Conservation (phyloP, 2,113 vertebrate genomes). For the Melanotaenia duboulayi region DNA sequence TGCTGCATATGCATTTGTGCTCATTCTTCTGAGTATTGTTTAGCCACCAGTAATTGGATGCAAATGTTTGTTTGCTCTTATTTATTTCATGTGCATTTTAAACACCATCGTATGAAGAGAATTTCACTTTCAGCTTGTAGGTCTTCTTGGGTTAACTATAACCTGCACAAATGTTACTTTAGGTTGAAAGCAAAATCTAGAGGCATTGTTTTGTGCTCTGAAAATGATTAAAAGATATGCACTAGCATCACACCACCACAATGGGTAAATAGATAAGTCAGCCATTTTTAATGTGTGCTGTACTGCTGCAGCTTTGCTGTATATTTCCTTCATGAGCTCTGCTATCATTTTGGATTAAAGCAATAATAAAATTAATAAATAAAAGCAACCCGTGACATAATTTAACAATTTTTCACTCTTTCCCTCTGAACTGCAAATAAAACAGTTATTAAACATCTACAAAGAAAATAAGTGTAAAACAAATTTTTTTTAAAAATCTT, state of each 20-base stretch:
- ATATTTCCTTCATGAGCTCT: too few relatives aligned
- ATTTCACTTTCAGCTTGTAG: not conserved
- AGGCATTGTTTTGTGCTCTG: not conserved
- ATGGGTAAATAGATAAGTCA: too few relatives aligned
- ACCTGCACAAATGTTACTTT: not conserved
- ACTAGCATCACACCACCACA: too few relatives aligned
- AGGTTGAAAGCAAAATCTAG: not conserved
- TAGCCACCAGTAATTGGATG: slow-evolving; percentile 6
- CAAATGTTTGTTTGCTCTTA: not conserved
- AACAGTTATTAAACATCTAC: not conserved
- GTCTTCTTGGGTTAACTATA: not conserved
- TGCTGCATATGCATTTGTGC: not conserved
- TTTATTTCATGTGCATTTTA: slow-evolving; percentile 2
- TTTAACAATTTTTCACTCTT: not conserved
- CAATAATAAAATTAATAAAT: too few relatives aligned
- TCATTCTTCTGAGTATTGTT: not conserved
- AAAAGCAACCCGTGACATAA: not conserved
- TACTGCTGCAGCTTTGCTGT: too few relatives aligned
- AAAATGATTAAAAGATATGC: not conserved
- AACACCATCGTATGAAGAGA: not conserved
- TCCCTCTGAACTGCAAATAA: not conserved
- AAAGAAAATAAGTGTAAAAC: not conserved
- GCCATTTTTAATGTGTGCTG: too few relatives aligned
- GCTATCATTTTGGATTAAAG: too few relatives aligned
- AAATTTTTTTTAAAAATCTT: not conserved